Conservation (phyloP, 2,888 invertebrate species). For the Odontocerum albicorne region DNA sequence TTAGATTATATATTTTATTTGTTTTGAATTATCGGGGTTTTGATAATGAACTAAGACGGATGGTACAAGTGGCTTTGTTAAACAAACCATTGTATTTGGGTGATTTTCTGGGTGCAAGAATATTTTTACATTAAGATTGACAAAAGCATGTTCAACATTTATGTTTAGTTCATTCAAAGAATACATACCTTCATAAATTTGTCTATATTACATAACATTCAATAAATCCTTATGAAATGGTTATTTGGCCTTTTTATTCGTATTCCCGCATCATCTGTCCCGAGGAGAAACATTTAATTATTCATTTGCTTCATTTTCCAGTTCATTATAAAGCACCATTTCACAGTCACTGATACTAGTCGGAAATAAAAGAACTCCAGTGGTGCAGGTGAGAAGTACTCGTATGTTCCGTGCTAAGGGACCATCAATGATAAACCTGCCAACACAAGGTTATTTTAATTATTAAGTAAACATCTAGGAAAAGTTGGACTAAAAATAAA, state of each 20-base stretch:
- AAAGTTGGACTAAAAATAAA: no score
- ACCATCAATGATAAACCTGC: no score
- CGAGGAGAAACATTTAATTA: no score
- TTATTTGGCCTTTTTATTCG: conserved; percentile 11
- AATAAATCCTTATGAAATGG: conserved; percentile 49
- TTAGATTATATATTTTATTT: conserved; percentile 29
- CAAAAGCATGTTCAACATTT: conserved; percentile 22
- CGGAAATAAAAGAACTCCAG: no score
- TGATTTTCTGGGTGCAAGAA: conserved; percentile 2
- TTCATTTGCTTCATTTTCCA: no score
- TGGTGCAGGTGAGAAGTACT: no score
- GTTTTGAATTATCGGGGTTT: conserved; percentile 16
- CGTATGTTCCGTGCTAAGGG: no score
- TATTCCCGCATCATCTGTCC: no score
- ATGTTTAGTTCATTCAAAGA: conserved; percentile 52
- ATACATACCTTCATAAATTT: conserved; percentile 54
- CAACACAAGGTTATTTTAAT: no score
- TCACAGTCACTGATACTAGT: no score
- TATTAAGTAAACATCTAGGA: no score
- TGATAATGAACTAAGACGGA: conserved; percentile 11
- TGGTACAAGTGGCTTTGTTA: conserved; percentile 5
- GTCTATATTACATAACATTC: conserved; percentile 62
- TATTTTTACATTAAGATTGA: conserved; percentile 2
- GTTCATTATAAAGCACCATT: no score
- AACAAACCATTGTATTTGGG: not conserved